These are phyloP conservation scores for Manis crassicaudata DNA, from an alignment of 2,797 vertebrate species.

Conservation along the genomic window DNA sequence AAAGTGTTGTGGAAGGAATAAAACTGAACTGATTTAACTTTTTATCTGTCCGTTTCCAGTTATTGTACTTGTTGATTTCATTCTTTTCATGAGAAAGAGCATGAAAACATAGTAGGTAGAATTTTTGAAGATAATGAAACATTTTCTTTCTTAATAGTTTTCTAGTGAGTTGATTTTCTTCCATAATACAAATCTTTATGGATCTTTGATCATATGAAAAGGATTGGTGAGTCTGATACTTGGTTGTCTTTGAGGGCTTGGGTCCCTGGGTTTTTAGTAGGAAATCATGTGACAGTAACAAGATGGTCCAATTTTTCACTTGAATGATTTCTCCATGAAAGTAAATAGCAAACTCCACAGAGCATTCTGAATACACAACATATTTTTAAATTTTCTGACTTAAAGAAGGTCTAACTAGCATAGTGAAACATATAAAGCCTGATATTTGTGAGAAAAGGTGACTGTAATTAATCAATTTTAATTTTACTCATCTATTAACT, in stretches of 20 bases:
- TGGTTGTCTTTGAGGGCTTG: background rate
- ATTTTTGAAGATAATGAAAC: background rate
- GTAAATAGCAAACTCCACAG: background rate
- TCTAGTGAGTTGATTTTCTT: background rate
- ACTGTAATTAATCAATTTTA: background rate
- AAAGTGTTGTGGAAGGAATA: background rate
- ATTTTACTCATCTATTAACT: background rate
- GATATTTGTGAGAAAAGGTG: background rate
- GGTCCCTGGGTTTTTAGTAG: background rate
- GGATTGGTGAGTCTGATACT: background rate
- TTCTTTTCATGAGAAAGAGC: background rate
- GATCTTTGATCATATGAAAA: background rate
- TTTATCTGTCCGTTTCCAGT: background rate
- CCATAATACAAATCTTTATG: background rate
- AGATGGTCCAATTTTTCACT: background rate
- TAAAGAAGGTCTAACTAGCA: background rate
- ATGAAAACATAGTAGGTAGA: background rate
- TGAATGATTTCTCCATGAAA: background rate
- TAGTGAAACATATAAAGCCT: background rate
- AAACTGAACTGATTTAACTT: background rate
- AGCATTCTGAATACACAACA: background rate
- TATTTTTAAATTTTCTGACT: background rate
- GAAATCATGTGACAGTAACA: background rate
- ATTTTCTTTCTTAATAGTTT: background rate
- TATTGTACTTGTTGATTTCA: background rate